phyloP scores from a whole-genome alignment of 2,113 vertebrate genomes.

The Notarius lentiginosus region DNA sequence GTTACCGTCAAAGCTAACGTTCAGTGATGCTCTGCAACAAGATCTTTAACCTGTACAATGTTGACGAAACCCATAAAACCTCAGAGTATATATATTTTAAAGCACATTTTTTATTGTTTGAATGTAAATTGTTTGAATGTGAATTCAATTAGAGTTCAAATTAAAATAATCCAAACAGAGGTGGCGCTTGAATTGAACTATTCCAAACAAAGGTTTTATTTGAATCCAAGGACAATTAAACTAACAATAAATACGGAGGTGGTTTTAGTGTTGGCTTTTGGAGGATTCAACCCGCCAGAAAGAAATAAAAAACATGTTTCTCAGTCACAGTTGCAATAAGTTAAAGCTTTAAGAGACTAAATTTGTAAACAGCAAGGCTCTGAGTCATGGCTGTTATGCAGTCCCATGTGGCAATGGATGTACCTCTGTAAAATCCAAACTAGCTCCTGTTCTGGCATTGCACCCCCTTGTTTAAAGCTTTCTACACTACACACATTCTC shows the following conservation, averaged over 20 bases:
- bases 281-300: constrained; percentile 49
- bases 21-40: constrained; percentile 35
- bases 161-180: constrained; percentile 64
- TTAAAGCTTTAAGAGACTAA: constrained; percentile 68
- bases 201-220: constrained; percentile 61
- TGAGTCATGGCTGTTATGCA: constrained; percentile 68
- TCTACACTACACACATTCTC: not conserved
- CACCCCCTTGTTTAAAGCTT: not conserved
- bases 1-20: constrained; percentile 39
- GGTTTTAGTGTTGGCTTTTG: constrained; percentile 58
- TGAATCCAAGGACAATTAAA: constrained; percentile 66
- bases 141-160: constrained; percentile 42
- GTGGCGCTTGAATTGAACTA: constrained; percentile 54
- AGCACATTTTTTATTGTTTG: constrained; percentile 55
- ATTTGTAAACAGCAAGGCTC: constrained; percentile 66
- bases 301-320: constrained; percentile 65
- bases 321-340: constrained; percentile 67
- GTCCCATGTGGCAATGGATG: constrained; percentile 63
- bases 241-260: constrained; percentile 56
- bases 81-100: constrained; percentile 18
- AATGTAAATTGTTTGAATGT: constrained; percentile 36
- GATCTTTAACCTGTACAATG: constrained; percentile 45
- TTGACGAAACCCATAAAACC: constrained; percentile 53
- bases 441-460: constrained; percentile 46
- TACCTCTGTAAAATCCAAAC: constrained; percentile 49